Percentiles rank a stretch among this genome's conserved stretches.
phyloP scores from a whole-genome alignment of 2,113 vertebrate genomes.

The Bettongia penicillata region DNA sequence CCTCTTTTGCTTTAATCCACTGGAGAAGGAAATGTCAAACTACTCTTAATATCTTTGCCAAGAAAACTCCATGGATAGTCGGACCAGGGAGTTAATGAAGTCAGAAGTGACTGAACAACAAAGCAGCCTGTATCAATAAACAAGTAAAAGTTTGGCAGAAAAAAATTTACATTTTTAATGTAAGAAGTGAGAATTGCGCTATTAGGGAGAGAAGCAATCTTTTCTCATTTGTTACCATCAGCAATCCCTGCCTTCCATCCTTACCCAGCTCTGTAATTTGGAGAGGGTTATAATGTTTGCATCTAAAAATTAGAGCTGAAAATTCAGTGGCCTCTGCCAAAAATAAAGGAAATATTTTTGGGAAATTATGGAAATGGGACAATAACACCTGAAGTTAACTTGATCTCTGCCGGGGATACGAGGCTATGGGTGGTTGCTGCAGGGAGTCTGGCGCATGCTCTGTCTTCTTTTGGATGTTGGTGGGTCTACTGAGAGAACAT shows the following conservation, averaged over 20 bases:
- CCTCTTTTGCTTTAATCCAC: too few relatives aligned
- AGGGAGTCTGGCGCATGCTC: background rate
- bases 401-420: background rate
- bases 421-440: background rate
- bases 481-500: background rate
- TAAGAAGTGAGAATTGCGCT: background rate
- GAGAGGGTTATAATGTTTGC: background rate
- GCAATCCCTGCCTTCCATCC: background rate
- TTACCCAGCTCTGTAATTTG: background rate
- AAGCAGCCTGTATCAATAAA: background rate
- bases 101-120: too few relatives aligned
- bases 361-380: background rate
- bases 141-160: background rate
- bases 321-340: background rate
- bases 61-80: background rate
- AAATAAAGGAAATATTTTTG: background rate
- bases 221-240: background rate
- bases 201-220: background rate
- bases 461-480: background rate
- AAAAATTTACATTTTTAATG: background rate
- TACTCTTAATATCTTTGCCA: background rate
- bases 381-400: background rate
- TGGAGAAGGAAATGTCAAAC: too few relatives aligned
- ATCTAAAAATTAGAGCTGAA: background rate
- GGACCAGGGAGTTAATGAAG: background rate